Evolutionary conservation across 2,113 vertebrate genomes (phyloP).

Genomic region (Lanius collurio): DNA sequence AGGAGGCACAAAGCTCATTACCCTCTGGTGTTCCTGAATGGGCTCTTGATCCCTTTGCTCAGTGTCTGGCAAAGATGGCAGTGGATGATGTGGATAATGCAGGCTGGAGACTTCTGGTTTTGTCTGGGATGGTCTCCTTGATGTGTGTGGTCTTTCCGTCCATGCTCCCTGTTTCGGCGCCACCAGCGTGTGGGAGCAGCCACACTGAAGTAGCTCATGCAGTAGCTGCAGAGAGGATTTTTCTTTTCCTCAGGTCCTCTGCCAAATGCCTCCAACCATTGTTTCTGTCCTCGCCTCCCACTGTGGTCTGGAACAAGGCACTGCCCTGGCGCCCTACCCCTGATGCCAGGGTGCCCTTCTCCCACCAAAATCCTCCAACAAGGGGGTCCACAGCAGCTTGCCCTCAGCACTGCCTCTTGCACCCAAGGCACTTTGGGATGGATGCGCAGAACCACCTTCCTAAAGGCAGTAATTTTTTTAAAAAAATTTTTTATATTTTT

Average conservation of each 20-base stretch:
- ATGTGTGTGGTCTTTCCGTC: conserved; percentile 50
- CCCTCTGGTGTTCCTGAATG: neutral
- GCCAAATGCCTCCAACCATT: conserved; percentile 41
- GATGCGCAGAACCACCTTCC: neutral
- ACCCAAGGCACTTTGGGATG: neutral
- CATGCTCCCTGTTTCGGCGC: neutral
- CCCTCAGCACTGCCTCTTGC: neutral
- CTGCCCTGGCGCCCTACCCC: neutral
- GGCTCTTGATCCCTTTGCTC: neutral
- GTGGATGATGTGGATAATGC: neutral
- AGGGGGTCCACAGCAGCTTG: neutral
- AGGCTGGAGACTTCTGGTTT: conserved; percentile 2
- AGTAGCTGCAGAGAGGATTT: conserved; percentile 5
- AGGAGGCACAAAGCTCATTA: neutral
- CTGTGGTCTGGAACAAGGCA: neutral
- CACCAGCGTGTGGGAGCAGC: neutral
- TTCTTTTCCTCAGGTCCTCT: conserved; percentile 10
- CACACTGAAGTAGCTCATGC: conserved; percentile 1
- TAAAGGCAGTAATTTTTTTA: neutral
- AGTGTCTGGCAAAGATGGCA: neutral
- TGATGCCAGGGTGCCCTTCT: neutral
- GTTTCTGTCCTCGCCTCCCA: conserved; percentile 31
- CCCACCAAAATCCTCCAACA: neutral
- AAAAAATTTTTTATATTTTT: neutral
- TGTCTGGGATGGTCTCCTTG: neutral